A percentile compares a stretch with the other conserved stretches of the same genome.
phyloP scores from a whole-genome alignment of 2,797 vertebrate species.

The Triplophysa yarkandensis region DNA sequence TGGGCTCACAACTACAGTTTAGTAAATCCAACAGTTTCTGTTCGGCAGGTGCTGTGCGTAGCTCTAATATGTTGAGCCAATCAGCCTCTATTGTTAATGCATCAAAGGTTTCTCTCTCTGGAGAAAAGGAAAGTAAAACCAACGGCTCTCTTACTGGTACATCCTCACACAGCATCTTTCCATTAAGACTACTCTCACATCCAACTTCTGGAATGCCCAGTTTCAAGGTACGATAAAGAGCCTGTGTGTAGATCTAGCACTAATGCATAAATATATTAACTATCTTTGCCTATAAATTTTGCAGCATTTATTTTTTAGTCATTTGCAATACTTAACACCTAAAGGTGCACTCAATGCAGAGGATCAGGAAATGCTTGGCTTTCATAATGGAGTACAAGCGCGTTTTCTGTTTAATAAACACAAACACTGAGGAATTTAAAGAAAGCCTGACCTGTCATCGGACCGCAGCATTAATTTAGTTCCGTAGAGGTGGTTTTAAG shows the following conservation, averaged over 20 bases:
- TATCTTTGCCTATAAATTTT: not conserved
- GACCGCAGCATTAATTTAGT: no score
- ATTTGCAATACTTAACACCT: no score
- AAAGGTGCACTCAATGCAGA: no score
- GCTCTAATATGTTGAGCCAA: slow-evolving; percentile 68
- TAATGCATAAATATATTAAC: not conserved
- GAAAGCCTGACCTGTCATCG: no score
- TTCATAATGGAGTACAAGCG: no score
- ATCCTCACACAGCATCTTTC: slow-evolving; percentile 68
- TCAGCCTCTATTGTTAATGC: slow-evolving; percentile 59
- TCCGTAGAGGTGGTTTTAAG: no score
- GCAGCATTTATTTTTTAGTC: not conserved
- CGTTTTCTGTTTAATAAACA: no score
- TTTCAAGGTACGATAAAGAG: slow-evolving; percentile 81
- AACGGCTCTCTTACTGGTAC: slow-evolving; percentile 57
- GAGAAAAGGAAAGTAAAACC: slow-evolving; percentile 79
- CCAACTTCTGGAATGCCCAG: slow-evolving; percentile 86
- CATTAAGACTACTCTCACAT: slow-evolving; percentile 76
- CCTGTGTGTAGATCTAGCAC: not conserved
- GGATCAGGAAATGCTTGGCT: no score
- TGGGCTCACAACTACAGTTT: slow-evolving; percentile 84
- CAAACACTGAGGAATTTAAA: no score
- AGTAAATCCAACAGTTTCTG: slow-evolving; percentile 57
- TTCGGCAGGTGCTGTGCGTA: slow-evolving; percentile 29
- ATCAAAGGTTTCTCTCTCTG: slow-evolving; percentile 67